A percentile compares a stretch with the other conserved stretches of the same genome.
Conservation (phyloP, 2,888 invertebrate species). For the Eupelmus urozonus region DNA sequence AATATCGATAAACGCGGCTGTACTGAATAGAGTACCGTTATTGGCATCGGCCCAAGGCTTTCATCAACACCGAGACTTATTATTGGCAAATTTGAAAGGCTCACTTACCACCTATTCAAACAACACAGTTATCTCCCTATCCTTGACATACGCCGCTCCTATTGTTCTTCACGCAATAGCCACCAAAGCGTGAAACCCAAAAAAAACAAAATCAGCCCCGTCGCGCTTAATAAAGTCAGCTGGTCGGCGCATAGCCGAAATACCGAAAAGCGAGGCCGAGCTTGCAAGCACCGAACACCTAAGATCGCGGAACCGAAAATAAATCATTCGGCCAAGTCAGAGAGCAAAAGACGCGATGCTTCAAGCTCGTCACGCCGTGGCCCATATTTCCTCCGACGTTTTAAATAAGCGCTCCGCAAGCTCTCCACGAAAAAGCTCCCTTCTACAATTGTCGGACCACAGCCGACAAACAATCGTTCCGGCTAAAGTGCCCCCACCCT, state of each 20-base stretch:
- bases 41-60: no score
- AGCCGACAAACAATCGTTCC: no score
- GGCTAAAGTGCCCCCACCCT: no score
- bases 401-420: constrained; percentile 49
- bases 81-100: no score
- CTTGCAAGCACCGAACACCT: background rate
- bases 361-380: constrained; percentile 38
- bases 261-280: constrained; percentile 26
- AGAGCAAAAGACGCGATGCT: background rate
- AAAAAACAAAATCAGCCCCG: background rate
- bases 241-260: constrained; percentile 28
- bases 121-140: no score
- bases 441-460: background rate
- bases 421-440: background rate
- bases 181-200: no score
- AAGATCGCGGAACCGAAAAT: constrained; percentile 64
- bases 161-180: no score
- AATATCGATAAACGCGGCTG: no score
- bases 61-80: background rate
- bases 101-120: no score
- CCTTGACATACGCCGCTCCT: no score
- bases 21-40: no score
- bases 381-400: constrained; percentile 51
- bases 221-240: constrained; percentile 38
- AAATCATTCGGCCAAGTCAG: constrained; percentile 63